Base-by-base conservation (phyloP, 2,888 invertebrate genomes). In the Rotaria socialis region DNA sequence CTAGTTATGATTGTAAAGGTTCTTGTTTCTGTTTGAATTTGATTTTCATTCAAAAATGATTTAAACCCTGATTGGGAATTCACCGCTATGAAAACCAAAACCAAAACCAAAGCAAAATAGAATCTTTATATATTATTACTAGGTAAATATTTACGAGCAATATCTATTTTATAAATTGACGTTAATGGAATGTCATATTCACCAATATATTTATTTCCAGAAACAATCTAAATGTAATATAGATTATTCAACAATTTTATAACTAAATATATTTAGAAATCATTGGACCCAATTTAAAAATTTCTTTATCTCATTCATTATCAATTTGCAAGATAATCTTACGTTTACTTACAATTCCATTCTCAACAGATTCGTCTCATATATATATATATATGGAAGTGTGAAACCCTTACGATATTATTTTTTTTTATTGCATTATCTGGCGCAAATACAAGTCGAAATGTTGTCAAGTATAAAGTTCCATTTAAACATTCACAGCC, bases 161-260 rank as follows among this genome's bases (percentile, higher is more conserved):
- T 11, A 90, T 93, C 94, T 88, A 95, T 93, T 35, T 93, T 92
- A 89, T 94, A 94, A 87, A 95, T 94, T 89, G 94, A 94, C 41
- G 94, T 94, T 87, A 95, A 92, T 88, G 95, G 94, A 87, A 95
- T 93, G 90, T 95, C 95, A 89, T 90, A 89, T 86, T 90, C 90
- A 58, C 90, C 90, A 35, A 92, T 88, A n/a, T 91, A 88, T 86
- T 90, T 89, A 88, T 90, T 91, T 84, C 90, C 80, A 8, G 80
- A 80, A 0, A 88, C 84, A 88, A 88, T 56, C 87, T 87, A 87
- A 87, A 67, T n/a, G 35, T 4, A 52, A 52, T 4, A 52, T 2
- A 52, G 16, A 52, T 2, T 52, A 52, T 52, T 52, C 8, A 52
- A 52, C n/a, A n/a, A n/a, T n/a, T n/a, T n/a, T n/a, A n/a, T n/a